A percentile compares a stretch with the other conserved stretches of the same genome.
Conservation (phyloP, 2,113 vertebrate species). For the Mola mola region DNA sequence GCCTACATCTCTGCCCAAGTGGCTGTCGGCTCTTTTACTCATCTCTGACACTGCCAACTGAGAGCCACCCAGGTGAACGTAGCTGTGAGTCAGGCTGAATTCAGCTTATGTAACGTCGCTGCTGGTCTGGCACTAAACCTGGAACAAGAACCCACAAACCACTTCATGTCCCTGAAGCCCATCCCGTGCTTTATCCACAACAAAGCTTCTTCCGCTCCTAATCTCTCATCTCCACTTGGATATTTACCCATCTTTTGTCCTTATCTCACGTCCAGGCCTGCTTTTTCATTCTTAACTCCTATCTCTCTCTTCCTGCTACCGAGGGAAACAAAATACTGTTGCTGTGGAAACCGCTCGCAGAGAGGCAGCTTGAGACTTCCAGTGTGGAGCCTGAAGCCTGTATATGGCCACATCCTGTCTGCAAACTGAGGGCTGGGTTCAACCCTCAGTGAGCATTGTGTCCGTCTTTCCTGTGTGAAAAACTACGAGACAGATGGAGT, state of each 20-base stretch:
- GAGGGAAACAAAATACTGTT: slow-evolving; percentile 81
- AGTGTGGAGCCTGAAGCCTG: slow-evolving; percentile 71
- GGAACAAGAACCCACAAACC: slow-evolving; percentile 40
- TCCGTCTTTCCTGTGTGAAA: slow-evolving; percentile 45
- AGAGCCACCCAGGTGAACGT: slow-evolving; percentile 54
- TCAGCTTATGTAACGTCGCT: slow-evolving; percentile 63
- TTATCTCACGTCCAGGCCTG: slow-evolving; percentile 44
- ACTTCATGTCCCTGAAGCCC: slow-evolving; percentile 33
- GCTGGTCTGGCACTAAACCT: slow-evolving; percentile 35
- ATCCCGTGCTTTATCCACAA: slow-evolving; percentile 33
- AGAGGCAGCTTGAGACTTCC: slow-evolving; percentile 72
- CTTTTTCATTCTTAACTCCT: slow-evolving; percentile 45
- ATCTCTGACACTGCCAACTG: slow-evolving; percentile 51
- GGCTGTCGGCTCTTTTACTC: slow-evolving; percentile 56
- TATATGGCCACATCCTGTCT: slow-evolving; percentile 81
- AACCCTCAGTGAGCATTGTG: slow-evolving; percentile 59
- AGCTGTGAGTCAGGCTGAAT: slow-evolving; percentile 58
- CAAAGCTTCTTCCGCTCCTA: slow-evolving; percentile 24
- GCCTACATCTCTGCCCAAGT: slow-evolving; percentile 38
- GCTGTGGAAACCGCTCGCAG: slow-evolving; percentile 81
- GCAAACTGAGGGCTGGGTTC: slow-evolving; percentile 46
- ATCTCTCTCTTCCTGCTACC: slow-evolving; percentile 64
- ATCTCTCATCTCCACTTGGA: slow-evolving; percentile 17
- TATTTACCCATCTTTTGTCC: slow-evolving; percentile 40
- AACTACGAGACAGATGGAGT: slow-evolving; percentile 49